A percentile compares a stretch with the other conserved stretches of the same genome.
phyloP scores from a whole-genome alignment of 2,113 vertebrate genomes.

The Trachemys scripta region DNA sequence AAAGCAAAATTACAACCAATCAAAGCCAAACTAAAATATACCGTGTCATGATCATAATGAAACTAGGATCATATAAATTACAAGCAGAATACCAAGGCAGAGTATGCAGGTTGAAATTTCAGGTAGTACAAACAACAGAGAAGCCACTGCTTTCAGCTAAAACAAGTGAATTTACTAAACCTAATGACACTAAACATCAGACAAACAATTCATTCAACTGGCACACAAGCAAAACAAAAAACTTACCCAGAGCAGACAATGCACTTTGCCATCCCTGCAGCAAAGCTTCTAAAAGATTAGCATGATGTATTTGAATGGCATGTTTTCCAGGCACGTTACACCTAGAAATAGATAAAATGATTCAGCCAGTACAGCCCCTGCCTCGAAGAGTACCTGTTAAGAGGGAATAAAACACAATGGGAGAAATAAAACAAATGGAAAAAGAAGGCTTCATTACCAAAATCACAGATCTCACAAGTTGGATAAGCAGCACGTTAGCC shows the following conservation, averaged over 20 bases:
- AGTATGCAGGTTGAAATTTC: neutral
- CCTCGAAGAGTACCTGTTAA: neutral
- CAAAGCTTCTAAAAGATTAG: neutral
- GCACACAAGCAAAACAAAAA: neutral
- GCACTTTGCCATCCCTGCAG: neutral
- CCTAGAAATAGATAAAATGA: neutral
- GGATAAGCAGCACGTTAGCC: neutral
- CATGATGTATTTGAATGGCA: neutral
- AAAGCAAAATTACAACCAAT: neutral
- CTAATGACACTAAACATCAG: neutral
- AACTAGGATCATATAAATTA: neutral
- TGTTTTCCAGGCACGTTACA: neutral
- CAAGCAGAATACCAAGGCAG: neutral
- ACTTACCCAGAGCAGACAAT: neutral
- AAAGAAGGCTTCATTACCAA: neutral
- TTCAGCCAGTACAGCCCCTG: neutral
- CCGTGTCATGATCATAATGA: neutral
- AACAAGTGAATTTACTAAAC: neutral
- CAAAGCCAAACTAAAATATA: neutral
- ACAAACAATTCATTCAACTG: neutral
- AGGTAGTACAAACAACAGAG: neutral
- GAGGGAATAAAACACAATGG: neutral
- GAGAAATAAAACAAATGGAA: neutral
- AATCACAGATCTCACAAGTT: neutral
- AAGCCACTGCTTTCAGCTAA: neutral